Evolutionary conservation across 1,140 invertebrate species (phyloP).

Genomic region (Thereuonema tuberculata): DNA sequence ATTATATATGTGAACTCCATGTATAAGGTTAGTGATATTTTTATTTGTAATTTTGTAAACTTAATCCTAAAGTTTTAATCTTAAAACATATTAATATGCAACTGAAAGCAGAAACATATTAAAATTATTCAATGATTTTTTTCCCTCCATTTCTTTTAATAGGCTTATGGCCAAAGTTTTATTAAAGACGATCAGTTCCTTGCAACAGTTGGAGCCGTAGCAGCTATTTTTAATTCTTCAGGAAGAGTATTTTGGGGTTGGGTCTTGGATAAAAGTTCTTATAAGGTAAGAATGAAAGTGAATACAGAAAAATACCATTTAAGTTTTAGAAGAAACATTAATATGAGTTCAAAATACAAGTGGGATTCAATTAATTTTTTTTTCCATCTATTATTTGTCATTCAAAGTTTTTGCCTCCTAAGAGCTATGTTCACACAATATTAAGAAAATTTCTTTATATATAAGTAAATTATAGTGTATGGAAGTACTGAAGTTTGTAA

Average conservation of each 20-base stretch:
- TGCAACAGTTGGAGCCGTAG: constrained; percentile 33
- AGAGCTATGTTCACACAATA: too few species aligned
- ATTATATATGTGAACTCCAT: constrained; percentile 33
- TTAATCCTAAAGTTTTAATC: neutral
- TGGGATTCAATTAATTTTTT: neutral
- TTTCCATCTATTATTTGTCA: too few species aligned
- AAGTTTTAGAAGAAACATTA: neutral
- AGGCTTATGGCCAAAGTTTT: constrained; percentile 37
- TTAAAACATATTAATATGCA: neutral
- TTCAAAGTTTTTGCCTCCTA: too few species aligned
- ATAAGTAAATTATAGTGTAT: too few species aligned
- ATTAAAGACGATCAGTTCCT: constrained; percentile 36
- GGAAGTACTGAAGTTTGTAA: too few species aligned
- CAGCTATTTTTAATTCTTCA: constrained; percentile 35
- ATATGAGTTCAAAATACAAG: too few species aligned
- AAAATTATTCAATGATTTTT: neutral
- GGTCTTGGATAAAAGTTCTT: constrained; percentile 32
- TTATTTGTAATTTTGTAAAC: neutral
- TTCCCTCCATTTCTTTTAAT: neutral
- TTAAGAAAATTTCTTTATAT: too few species aligned
- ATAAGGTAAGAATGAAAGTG: constrained; percentile 29
- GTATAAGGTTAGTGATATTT: constrained; percentile 30
- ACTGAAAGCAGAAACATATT: neutral
- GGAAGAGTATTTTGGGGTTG: constrained; percentile 36
- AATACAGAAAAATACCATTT: neutral